These are phyloP conservation scores for Gymnorhina tibicen DNA, from an alignment of 2,113 vertebrate genomes.

Conservation along the genomic window DNA sequence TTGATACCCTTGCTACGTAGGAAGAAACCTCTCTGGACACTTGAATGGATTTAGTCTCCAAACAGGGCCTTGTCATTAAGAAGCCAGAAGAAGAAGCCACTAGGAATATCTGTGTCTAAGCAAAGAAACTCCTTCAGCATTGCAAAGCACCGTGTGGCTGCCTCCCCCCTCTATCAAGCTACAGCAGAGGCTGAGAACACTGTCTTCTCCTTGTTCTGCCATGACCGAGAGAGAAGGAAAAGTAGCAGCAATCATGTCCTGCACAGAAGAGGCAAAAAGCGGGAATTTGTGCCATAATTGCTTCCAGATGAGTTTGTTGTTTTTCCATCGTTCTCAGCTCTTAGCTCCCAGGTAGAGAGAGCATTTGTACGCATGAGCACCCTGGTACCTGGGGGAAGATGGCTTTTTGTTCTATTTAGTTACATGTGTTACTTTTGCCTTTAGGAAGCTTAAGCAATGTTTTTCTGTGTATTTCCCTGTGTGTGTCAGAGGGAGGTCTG, in stretches of 20 bases:
- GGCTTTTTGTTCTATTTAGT: not conserved
- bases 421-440: not conserved
- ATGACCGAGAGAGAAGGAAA: not conserved
- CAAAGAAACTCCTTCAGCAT: not conserved
- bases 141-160: accelerated
- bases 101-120: not conserved
- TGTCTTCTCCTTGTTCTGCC: not conserved
- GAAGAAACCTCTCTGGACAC: not conserved
- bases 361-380: not conserved
- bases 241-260: not conserved
- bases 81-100: not conserved
- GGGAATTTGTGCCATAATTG: accelerated
- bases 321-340: not conserved
- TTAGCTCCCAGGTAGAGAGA: not conserved
- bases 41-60: not conserved
- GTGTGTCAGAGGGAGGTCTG: not conserved
- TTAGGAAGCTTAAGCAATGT: not conserved
- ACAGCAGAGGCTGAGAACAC: not conserved
- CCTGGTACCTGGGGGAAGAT: not conserved
- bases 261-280: not conserved
- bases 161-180: accelerated
- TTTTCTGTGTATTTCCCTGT: not conserved
- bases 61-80: not conserved
- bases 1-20: not conserved
- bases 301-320: not conserved